Base-by-base conservation (phyloP, 2,113 vertebrate genomes). In the Rallus limicola region DNA sequence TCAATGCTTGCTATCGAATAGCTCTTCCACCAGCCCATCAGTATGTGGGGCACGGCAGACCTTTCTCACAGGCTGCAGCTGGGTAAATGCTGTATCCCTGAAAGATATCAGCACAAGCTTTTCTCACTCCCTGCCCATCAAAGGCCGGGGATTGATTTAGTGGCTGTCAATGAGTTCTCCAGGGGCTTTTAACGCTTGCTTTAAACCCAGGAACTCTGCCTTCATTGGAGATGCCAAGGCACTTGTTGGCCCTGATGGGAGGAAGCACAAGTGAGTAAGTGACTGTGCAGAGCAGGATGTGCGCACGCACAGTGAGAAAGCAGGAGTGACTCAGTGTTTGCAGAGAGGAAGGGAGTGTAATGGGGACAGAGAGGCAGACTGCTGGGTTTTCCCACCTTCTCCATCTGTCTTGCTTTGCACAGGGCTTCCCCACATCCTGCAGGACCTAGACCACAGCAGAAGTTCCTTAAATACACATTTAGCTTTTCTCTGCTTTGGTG, bases 291-390 rank as follows among this genome's bases (percentile, higher is more conserved):
- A 88, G 86, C 81, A 63, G 58, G 40, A 40, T 53, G 56, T 78
- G 34, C 82, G 91, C 46, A 56, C 3, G 5, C 28, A 29, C 2
- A 8, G 28, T 40, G 62, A 97, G 96, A 82, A 65, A 56, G 40
- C 46, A 38, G 34, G 48, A 28, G 84, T 97, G 95, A 91, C 44
- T 96, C 93, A 92, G 94, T 84, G 48, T 86, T 93, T 92, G 91
- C 6, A 0, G 89, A 81, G 83, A 36, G 52, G 26, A 56, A 46
- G 21, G 60, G 44, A 90, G 46, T 2, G 0, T 44, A 29, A 82
- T 34, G 70, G 74, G 56, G 58, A 77, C 78, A 91, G 71, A 91
- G 58, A 46, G 77, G 36, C 53, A 87, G 67, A 24, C 77, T 82
- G 56, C 1, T 2, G 87, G 48, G 44, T 62, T 95, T 95, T 77